These are phyloP conservation scores for Suncus etruscus DNA, from an alignment of 2,113 vertebrate species.

Conservation along the genomic window DNA sequence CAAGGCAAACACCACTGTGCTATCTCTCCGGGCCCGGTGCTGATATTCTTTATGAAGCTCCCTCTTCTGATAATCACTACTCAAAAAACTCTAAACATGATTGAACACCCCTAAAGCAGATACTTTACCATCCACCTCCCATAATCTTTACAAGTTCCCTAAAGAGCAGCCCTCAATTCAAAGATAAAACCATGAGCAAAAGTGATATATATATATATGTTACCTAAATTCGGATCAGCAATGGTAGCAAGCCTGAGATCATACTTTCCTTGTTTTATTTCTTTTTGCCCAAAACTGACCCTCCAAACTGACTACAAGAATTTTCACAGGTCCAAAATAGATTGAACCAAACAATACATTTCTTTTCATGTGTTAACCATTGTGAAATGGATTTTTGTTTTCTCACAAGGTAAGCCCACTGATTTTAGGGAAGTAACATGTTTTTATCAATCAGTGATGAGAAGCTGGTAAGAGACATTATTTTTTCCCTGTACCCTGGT, in stretches of 20 bases:
- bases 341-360: not conserved
- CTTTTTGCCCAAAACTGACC: not conserved
- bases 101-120: not conserved
- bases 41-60: not conserved
- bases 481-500: constrained; percentile 17
- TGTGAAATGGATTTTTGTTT: constrained; percentile 12
- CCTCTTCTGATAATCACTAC: not conserved
- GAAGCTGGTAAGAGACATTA: not conserved
- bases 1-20: no score
- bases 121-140: not conserved
- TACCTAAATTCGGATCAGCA: not conserved
- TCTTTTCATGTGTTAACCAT: not conserved
- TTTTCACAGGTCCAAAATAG: not conserved
- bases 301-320: not conserved
- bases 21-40: no score
- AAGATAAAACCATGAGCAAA: not conserved
- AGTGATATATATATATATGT: not conserved
- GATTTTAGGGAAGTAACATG: constrained; percentile 30
- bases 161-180: not conserved
- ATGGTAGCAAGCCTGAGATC: accelerated
- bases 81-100: not conserved
- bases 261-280: not conserved
- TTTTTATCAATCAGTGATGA: constrained; percentile 33
- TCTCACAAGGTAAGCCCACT: not conserved
- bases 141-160: not conserved